Evolutionary conservation across 2,113 vertebrate species (phyloP).

Genomic region (Turnix velox): DNA sequence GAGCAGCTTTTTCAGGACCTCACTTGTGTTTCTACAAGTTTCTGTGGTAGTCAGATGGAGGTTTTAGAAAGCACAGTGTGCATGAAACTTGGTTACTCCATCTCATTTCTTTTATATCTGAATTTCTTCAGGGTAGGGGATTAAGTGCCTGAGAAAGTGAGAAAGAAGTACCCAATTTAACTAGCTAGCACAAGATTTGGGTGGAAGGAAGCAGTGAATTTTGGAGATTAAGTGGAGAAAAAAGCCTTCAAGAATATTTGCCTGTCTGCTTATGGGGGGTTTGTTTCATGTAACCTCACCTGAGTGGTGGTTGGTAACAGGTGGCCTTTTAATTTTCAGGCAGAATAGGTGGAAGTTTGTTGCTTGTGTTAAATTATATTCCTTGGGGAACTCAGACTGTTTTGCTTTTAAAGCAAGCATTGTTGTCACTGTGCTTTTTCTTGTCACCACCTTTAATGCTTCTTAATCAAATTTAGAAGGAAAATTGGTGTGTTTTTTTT

Average conservation of each 20-base stretch:
- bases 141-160: neutral
- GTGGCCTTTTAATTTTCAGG: neutral
- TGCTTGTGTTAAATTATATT: neutral
- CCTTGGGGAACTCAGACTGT: neutral
- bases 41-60: neutral
- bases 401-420: neutral
- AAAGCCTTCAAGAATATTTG: neutral
- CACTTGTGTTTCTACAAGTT: neutral
- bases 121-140: neutral
- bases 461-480: neutral
- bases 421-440: neutral
- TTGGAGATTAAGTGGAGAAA: neutral
- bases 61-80: neutral
- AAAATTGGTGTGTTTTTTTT: neutral
- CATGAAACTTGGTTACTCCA: neutral
- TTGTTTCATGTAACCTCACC: neutral
- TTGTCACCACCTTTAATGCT: neutral
- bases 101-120: neutral
- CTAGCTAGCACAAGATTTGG: neutral
- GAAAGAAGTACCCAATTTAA: neutral
- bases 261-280: neutral
- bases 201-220: neutral
- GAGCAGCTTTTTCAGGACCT: neutral
- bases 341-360: neutral
- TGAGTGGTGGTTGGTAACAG: neutral